phyloP scores from a whole-genome alignment of 2,888 invertebrate species.

The Cetonia aurata region DNA sequence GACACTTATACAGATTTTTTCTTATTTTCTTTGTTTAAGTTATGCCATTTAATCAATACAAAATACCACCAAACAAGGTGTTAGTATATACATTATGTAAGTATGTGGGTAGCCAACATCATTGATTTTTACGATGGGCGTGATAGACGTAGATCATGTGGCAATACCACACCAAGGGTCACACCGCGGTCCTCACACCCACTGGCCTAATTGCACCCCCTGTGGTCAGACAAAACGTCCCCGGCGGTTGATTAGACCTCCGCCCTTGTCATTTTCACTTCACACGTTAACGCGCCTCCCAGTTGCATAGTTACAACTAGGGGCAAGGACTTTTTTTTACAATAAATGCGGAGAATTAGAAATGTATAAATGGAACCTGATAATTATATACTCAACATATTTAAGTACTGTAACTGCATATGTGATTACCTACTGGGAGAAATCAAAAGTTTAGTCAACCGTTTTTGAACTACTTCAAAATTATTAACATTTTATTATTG shows the following conservation, averaged over 20 bases:
- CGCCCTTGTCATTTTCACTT: slow-evolving; percentile 48
- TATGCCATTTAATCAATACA: neutral
- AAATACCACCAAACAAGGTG: neutral
- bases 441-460: no score
- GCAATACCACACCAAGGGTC: slow-evolving; percentile 46
- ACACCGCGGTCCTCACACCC: slow-evolving; percentile 50
- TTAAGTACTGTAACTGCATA: no score
- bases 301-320: slow-evolving; percentile 47
- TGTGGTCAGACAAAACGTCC: slow-evolving; percentile 46
- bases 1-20: no score
- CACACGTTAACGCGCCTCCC: slow-evolving; percentile 49
- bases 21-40: no score
- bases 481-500: no score
- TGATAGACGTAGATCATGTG: slow-evolving; percentile 35
- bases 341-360: no score
- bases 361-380: no score
- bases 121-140: slow-evolving; percentile 41
- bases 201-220: slow-evolving; percentile 54
- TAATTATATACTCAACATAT: no score
- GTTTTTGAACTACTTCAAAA: no score
- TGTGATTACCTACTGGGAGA: no score
- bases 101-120: slow-evolving; percentile 14
- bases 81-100: neutral
- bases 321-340: no score
- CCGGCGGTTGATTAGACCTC: slow-evolving; percentile 39